A percentile compares a stretch with the other conserved stretches of the same genome.
phyloP scores from a whole-genome alignment of 2,113 vertebrate genomes.

The Ascaphus truei region DNA sequence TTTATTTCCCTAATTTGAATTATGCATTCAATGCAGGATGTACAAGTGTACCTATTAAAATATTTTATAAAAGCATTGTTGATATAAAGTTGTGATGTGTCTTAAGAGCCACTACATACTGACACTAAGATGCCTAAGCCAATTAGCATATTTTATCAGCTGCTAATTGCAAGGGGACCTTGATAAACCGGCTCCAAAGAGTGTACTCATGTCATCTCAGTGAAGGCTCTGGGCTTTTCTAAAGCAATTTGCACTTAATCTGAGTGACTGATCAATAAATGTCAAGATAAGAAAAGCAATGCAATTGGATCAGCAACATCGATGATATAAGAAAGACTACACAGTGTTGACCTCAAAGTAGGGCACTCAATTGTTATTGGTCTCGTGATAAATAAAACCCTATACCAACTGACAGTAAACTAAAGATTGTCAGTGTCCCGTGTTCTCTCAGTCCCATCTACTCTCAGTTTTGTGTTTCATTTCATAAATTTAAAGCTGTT shows the following conservation, averaged over 20 bases:
- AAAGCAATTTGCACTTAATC: slow-evolving; percentile 32
- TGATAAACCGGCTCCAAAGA: slow-evolving; percentile 5
- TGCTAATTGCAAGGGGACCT: slow-evolving; percentile 10
- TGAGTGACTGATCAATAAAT: slow-evolving; percentile 34
- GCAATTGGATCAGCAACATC: slow-evolving; percentile 21
- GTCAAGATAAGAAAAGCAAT: slow-evolving; percentile 37
- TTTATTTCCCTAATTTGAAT: no score
- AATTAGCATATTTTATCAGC: slow-evolving; percentile 23
- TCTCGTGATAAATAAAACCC: slow-evolving; percentile 24
- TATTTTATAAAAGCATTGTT: no score
- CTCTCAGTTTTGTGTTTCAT: not conserved
- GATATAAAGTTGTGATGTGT: not conserved
- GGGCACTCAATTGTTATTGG: slow-evolving; percentile 21
- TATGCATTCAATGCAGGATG: no score
- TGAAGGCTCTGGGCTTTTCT: slow-evolving; percentile 14
- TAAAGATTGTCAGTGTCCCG: not conserved
- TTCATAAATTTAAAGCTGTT: not conserved
- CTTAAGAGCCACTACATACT: not conserved
- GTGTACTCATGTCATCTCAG: slow-evolving; percentile 6
- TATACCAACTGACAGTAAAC: slow-evolving; percentile 17
- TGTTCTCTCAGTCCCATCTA: not conserved
- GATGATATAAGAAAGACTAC: slow-evolving; percentile 32
- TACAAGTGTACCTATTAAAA: no score
- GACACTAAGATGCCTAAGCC: not conserved
- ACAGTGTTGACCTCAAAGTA: slow-evolving; percentile 19